Evolutionary conservation across 37 sponge, comb jelly and placozoan species (phyloP).

Genomic region (Spongilla lacustris): DNA sequence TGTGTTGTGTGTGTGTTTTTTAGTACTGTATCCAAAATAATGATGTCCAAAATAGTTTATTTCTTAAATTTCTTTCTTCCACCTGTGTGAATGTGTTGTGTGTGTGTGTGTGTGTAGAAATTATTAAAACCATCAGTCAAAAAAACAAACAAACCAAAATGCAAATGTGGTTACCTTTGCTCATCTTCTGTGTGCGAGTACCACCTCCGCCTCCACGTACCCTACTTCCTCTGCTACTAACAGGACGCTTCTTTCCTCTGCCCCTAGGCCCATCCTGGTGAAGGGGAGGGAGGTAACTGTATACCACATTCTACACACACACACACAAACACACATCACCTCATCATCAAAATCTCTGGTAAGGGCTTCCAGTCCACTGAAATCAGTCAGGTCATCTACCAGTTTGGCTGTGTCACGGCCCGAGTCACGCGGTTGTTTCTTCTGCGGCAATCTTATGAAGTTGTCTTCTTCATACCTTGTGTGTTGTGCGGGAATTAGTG

Average conservation of each 20-base stretch:
- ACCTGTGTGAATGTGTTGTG: neutral
- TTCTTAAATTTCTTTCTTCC: neutral
- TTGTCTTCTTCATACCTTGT: conserved; percentile 88
- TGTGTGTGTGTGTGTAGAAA: neutral
- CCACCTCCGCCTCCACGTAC: too few species aligned
- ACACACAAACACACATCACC: neutral
- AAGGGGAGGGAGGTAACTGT: neutral
- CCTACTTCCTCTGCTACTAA: neutral
- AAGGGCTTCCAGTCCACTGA: conserved; percentile 34
- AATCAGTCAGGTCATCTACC: conserved; percentile 58
- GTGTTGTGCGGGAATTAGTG: too few species aligned
- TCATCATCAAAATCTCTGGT: neutral
- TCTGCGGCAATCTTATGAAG: conserved; percentile 59
- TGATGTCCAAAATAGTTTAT: neutral
- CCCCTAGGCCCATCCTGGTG: neutral
- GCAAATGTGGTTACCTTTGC: neutral
- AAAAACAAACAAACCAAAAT: neutral
- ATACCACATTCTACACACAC: neutral
- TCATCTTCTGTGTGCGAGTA: neutral
- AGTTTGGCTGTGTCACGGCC: conserved; percentile 17
- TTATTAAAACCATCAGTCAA: neutral
- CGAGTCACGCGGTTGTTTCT: conserved; percentile 10
- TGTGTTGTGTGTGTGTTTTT: neutral
- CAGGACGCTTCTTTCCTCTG: neutral
- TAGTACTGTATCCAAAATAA: neutral